A percentile compares a stretch with the other conserved stretches of the same genome.
phyloP scores from a whole-genome alignment of 1,140 invertebrate species.

The Heliconius eleuchia region DNA sequence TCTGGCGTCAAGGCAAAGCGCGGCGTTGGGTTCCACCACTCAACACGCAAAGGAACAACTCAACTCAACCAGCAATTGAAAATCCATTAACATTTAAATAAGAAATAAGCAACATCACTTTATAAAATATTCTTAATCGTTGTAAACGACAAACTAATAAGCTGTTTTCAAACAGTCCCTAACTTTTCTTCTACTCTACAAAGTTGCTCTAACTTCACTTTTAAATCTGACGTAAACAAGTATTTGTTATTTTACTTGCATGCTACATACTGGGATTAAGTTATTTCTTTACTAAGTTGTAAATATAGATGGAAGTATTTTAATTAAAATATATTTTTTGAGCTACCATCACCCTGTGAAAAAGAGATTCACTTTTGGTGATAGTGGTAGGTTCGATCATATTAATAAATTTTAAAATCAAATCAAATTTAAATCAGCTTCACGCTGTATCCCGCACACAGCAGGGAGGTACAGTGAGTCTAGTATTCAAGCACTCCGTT shows the following conservation, averaged over 20 bases:
- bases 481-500: too few species aligned
- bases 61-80: not conserved
- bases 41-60: too few species aligned
- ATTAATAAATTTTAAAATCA: too few species aligned
- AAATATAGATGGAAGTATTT: not conserved
- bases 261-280: constrained; percentile 1
- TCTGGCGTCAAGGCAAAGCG: too few species aligned
- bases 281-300: not conserved
- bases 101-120: not conserved
- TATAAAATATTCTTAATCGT: constrained; percentile 10
- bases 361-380: too few species aligned
- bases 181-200: constrained; percentile 5
- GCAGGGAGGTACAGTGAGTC: too few species aligned
- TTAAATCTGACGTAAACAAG: constrained; percentile 12
- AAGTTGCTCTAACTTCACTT: constrained; percentile 1
- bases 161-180: not conserved
- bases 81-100: not conserved
- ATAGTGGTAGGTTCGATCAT: too few species aligned
- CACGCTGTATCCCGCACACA: too few species aligned
- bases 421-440: too few species aligned
- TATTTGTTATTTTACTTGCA: constrained; percentile 12
- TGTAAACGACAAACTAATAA: constrained; percentile 7
- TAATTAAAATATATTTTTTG: not conserved
- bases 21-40: too few species aligned
- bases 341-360: too few species aligned